These are phyloP conservation scores for Stictonetta naevosa DNA, from an alignment of 2,113 vertebrate genomes.

Conservation along the genomic window DNA sequence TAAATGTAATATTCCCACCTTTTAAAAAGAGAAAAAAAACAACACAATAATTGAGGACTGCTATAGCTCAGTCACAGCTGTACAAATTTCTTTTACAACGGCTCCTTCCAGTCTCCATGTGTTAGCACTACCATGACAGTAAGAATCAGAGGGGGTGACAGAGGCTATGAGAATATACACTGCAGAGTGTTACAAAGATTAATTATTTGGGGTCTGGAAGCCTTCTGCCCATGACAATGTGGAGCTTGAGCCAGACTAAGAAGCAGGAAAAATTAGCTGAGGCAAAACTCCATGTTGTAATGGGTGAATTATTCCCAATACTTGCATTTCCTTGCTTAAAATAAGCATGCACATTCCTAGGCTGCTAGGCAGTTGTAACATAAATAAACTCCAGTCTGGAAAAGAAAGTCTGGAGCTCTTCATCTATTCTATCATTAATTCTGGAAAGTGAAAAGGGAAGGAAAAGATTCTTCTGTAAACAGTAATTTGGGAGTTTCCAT, in stretches of 20 bases:
- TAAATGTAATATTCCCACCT: slow-evolving; percentile 93
- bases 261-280: background rate
- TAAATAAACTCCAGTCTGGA: background rate
- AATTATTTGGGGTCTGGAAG: background rate
- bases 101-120: background rate
- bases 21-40: slow-evolving; percentile 36
- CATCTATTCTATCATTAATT: background rate
- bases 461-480: background rate
- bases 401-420: background rate
- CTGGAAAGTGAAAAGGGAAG: background rate
- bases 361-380: background rate
- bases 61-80: background rate
- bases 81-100: background rate
- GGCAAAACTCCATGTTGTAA: background rate
- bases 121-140: background rate
- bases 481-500: background rate
- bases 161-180: background rate
- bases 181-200: background rate
- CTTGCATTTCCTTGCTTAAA: background rate
- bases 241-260: background rate
- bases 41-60: background rate
- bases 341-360: background rate
- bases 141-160: background rate
- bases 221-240: background rate
- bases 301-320: background rate